A percentile compares a stretch with the other conserved stretches of the same genome.
Conservation (phyloP, 2,888 invertebrate species). For the Xanthia togata region DNA sequence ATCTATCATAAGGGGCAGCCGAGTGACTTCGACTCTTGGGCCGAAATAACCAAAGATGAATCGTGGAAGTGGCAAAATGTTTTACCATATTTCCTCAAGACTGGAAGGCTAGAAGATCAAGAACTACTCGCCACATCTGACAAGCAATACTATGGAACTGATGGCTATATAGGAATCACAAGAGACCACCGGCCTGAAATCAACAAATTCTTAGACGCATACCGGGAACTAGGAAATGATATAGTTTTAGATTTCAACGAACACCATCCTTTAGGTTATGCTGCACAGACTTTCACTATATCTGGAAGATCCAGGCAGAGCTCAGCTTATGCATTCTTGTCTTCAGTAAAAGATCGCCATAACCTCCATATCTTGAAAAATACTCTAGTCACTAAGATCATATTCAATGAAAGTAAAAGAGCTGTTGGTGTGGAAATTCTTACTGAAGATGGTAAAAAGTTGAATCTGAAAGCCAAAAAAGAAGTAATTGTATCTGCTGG, state of each 20-base stretch:
- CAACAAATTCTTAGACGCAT: constrained; percentile 72
- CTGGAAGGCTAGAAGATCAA: constrained; percentile 66
- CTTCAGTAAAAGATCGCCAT: constrained; percentile 63
- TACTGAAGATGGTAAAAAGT: constrained; percentile 56
- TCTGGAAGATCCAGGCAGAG: constrained; percentile 80
- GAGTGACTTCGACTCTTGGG: constrained; percentile 73
- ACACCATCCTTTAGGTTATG: constrained; percentile 75
- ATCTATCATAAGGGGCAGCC: constrained; percentile 72
- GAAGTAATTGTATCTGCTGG: constrained; percentile 75
- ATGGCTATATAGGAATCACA: constrained; percentile 65
- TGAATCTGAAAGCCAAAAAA: constrained; percentile 64
- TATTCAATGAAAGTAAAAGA: constrained; percentile 62
- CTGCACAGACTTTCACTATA: constrained; percentile 57
- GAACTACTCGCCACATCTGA: constrained; percentile 59
- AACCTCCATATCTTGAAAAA: constrained; percentile 72
- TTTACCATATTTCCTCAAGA: constrained; percentile 72
- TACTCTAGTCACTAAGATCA: constrained; percentile 68
- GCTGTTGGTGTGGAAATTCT: constrained; percentile 67
- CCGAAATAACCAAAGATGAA: constrained; percentile 62
- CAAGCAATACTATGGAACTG: constrained; percentile 63
- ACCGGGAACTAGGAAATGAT: constrained; percentile 79
- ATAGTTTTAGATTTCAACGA: constrained; percentile 71
- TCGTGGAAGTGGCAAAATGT: constrained; percentile 74
- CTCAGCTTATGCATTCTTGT: constrained; percentile 80
- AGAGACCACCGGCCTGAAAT: constrained; percentile 62